Evolutionary conservation across 2,113 vertebrate genomes (phyloP), one percentile per base, ranked within the genome.

Genomic region (Xiphophorus hellerii): DNA sequence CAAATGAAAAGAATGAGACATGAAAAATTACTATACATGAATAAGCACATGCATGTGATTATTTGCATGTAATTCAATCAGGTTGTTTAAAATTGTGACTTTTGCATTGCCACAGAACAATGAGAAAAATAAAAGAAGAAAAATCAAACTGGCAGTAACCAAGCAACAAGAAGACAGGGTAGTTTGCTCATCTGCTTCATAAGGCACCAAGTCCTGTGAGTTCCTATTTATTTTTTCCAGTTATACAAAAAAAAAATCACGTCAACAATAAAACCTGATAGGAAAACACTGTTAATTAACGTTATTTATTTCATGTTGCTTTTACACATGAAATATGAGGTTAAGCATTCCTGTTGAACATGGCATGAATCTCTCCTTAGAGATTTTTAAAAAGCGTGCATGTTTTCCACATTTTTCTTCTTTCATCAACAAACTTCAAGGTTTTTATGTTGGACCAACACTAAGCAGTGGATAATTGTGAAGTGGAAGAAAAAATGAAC

Each of bases 121-220:
- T 33, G 48, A 72, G 62, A 80, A 54, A 64, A 20, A 62, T 66
- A 66, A 54, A 20, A 62, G 8, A 77, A 80, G 66, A 80, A 74
- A 80, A 80, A 54, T 78, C 30, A 62, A 71, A 66, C 68, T 82
- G 77, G 74, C 65, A 84, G 92, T 92, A 93, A 60, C 92, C 88
- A 91, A 86, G 92, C 91, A 93, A 93, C 92, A 80, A 25, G 4
- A 65, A 90, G 81, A 75, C 78, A 82, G 86, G 69, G 42, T 75
- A 69, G 78, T 88, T 86, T 86, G 81, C 68, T 86, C 60, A 29
- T 89, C 68, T 81, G 73, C 35, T 77, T 62, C 48, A 11, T 80
- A 85, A 84, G 65, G 84, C 75, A 68, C 67, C 68, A 73, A 64
- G 76, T 80, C 84, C 86, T 85, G 84, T 81, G 77, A 82, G 69